A percentile compares a stretch with the other conserved stretches of the same genome.
Conservation (phyloP, 2,888 invertebrate species). For the Chrysopilus asiliformis region DNA sequence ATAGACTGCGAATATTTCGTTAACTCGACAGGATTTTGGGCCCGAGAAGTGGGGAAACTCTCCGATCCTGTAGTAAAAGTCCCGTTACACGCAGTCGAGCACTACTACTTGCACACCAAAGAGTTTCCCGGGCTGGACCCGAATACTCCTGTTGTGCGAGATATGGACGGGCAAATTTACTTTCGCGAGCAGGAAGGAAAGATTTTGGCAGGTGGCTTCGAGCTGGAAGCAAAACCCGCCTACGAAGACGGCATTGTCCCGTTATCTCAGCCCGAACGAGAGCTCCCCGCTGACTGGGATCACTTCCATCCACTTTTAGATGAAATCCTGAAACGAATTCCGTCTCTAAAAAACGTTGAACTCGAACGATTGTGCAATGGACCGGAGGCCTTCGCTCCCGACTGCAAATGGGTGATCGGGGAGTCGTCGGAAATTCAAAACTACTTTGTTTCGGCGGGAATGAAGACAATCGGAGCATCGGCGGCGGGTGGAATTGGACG, state of each 20-base stretch:
- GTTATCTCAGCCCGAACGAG: slow-evolving; percentile 47
- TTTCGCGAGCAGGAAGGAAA: slow-evolving; percentile 74
- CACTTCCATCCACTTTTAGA: slow-evolving; percentile 84
- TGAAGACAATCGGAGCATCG: slow-evolving; percentile 92
- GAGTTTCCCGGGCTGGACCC: slow-evolving; percentile 56
- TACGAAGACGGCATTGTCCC: slow-evolving; percentile 64
- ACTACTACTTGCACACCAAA: slow-evolving; percentile 85
- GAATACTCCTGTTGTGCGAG: slow-evolving; percentile 75
- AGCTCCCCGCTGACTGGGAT: slow-evolving; percentile 87
- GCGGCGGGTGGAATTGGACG: slow-evolving; percentile 92
- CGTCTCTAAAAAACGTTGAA: slow-evolving; percentile 56
- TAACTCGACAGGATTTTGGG: slow-evolving; percentile 94
- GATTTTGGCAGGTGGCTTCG: slow-evolving; percentile 81
- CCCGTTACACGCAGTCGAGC: slow-evolving; percentile 84
- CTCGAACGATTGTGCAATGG: slow-evolving; percentile 76
- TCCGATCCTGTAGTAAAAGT: slow-evolving; percentile 77
- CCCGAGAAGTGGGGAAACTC: slow-evolving; percentile 73
- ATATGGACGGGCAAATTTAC: slow-evolving; percentile 78
- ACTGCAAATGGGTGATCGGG: slow-evolving; percentile 91
- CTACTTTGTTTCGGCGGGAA: slow-evolving; percentile 87
- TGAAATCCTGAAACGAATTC: slow-evolving; percentile 71
- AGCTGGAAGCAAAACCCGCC: slow-evolving; percentile 79
- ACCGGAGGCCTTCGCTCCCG: slow-evolving; percentile 92
- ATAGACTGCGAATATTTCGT: slow-evolving; percentile 85
- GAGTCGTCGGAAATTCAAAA: slow-evolving; percentile 84